These are phyloP conservation scores for Columba livia DNA, from an alignment of 2,113 vertebrate species.

Conservation along the genomic window DNA sequence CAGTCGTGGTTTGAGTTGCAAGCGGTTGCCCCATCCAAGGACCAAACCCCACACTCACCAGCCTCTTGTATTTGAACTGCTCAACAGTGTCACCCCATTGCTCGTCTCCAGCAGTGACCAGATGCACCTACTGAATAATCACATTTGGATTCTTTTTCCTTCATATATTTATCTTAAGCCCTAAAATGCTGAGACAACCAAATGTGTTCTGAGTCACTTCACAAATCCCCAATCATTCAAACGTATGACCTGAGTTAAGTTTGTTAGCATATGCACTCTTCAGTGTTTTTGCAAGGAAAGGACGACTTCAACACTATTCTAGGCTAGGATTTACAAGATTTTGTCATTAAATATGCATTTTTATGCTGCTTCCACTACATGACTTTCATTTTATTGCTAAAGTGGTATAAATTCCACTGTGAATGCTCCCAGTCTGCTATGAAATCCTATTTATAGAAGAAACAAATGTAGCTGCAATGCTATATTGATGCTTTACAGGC, in stretches of 20 bases:
- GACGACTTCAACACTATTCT: background rate
- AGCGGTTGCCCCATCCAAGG: background rate
- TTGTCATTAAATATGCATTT: constrained; percentile 58
- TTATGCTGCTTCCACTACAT: constrained; percentile 32
- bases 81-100: background rate
- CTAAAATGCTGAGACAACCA: constrained; percentile 33
- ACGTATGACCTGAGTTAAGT: background rate
- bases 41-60: background rate
- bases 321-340: constrained; percentile 25
- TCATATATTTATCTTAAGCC: constrained; percentile 33
- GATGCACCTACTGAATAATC: background rate
- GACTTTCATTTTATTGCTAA: constrained; percentile 52
- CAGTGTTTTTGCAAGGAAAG: constrained; percentile 13
- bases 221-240: background rate
- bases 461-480: constrained; percentile 39
- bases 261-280: background rate
- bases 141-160: constrained; percentile 33
- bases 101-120: background rate
- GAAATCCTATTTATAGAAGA: constrained; percentile 53
- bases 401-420: constrained; percentile 35
- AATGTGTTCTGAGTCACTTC: background rate
- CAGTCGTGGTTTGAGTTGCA: background rate
- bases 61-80: background rate
- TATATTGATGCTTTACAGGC: constrained; percentile 27
- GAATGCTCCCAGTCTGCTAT: background rate